A percentile compares a stretch with the other conserved stretches of the same genome.
Evolutionary conservation across 2,113 vertebrate species (phyloP).

Genomic region (Dasyurus viverrinus): DNA sequence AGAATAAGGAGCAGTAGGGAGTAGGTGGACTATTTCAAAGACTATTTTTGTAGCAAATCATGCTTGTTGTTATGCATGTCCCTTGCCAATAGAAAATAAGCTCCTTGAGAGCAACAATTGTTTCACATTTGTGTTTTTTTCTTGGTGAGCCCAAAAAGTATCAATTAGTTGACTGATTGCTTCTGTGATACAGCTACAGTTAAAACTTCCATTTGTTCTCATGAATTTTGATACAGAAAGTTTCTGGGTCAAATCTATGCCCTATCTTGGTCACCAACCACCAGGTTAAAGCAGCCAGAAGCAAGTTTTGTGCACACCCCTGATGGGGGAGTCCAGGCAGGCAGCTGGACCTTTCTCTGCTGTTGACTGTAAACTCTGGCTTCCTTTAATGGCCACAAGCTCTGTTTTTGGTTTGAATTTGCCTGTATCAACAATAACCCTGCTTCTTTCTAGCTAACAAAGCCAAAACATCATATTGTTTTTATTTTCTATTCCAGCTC

Average conservation of each 20-base stretch:
- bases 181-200: background rate
- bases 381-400: background rate
- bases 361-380: background rate
- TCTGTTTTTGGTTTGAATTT: background rate
- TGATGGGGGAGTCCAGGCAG: background rate
- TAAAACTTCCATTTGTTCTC: conserved; percentile 43
- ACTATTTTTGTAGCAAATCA: background rate
- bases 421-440: background rate
- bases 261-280: background rate
- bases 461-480: conserved; percentile 14
- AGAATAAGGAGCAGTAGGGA: background rate
- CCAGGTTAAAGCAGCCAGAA: conserved; percentile 28
- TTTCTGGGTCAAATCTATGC: conserved; percentile 34
- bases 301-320: background rate
- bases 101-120: background rate
- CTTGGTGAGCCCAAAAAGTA: background rate
- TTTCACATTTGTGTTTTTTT: background rate
- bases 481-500: conserved; percentile 2
- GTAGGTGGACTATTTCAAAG: background rate
- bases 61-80: background rate
- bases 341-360: background rate
- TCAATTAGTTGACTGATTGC: background rate
- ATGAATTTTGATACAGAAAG: conserved; percentile 51
- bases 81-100: background rate
- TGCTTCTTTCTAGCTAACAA: background rate